Conservation (phyloP, 2,888 invertebrate species). For the Cerastis rubricosa region DNA sequence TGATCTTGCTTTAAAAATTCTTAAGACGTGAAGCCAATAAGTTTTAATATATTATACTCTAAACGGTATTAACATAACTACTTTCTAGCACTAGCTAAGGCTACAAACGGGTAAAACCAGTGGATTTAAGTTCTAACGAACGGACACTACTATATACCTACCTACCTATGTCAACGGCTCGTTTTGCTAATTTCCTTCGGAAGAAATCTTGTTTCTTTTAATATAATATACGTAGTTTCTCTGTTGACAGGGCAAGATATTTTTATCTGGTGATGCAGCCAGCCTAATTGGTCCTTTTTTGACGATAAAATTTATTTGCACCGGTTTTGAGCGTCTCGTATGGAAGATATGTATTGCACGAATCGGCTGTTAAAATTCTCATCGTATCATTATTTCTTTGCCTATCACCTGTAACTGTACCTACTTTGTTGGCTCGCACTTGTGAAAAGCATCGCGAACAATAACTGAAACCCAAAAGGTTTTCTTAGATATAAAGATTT, state of each 20-base stretch:
- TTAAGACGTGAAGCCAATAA: conserved; percentile 29
- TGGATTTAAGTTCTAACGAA: conserved; percentile 46
- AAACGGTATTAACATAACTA: conserved; percentile 55
- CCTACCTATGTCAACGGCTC: background rate
- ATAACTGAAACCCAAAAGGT: background rate
- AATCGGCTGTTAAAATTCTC: background rate
- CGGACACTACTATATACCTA: conserved; percentile 25
- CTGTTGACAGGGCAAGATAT: conserved; percentile 21
- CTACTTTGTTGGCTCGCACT: background rate
- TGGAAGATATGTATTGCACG: background rate
- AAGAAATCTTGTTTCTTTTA: conserved; percentile 42
- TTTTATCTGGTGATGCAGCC: background rate
- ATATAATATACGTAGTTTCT: conserved; percentile 41
- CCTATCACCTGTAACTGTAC: background rate
- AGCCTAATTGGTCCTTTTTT: conserved; percentile 11
- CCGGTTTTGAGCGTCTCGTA: background rate
- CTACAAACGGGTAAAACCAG: conserved; percentile 49
- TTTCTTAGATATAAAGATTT: background rate
- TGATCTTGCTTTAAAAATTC: background rate
- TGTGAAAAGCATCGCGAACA: background rate
- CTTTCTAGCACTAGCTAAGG: conserved; percentile 53
- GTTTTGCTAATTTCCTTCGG: conserved; percentile 48
- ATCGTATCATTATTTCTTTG: background rate
- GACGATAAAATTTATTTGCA: background rate
- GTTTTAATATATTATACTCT: conserved; percentile 8